A percentile compares a stretch with the other conserved stretches of the same genome.
Evolutionary conservation across 2,797 vertebrate species (phyloP).

Genomic region (Sorex maritimensis): DNA sequence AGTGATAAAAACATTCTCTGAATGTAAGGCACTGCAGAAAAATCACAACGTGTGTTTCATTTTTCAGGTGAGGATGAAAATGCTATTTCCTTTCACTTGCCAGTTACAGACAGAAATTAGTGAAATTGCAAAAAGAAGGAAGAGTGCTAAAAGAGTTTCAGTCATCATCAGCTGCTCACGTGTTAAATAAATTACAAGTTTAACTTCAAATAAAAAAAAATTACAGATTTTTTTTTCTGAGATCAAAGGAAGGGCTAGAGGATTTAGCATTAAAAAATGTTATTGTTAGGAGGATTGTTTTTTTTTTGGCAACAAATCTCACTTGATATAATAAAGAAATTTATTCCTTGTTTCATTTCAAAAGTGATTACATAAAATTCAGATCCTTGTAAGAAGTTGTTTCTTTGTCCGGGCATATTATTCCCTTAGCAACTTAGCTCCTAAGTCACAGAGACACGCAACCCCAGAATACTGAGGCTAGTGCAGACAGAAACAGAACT

Average conservation of each 20-base stretch:
- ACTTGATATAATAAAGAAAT: background rate
- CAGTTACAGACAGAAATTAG: background rate
- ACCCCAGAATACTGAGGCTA: background rate
- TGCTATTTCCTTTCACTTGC: background rate
- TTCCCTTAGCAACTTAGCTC: background rate
- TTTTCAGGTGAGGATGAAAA: background rate
- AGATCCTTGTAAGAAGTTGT: background rate
- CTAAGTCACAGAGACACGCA: background rate
- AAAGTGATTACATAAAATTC: slow-evolving; percentile 6
- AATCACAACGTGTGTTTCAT: background rate
- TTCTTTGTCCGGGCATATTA: background rate
- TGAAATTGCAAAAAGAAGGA: background rate
- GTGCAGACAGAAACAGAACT: background rate
- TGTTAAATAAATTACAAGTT: background rate
- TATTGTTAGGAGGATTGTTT: background rate
- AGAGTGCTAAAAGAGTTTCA: background rate
- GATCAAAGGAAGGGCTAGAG: background rate
- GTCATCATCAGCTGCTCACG: background rate
- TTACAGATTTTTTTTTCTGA: background rate
- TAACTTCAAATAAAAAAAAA: background rate
- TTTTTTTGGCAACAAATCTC: background rate
- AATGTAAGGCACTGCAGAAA: background rate
- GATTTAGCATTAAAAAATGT: background rate
- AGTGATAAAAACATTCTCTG: slow-evolving; percentile 55
- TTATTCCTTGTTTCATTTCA: slow-evolving; percentile 16